These are phyloP conservation scores for Cyrtodaria siliqua DNA, from an alignment of 2,888 invertebrate species.

Conservation along the genomic window DNA sequence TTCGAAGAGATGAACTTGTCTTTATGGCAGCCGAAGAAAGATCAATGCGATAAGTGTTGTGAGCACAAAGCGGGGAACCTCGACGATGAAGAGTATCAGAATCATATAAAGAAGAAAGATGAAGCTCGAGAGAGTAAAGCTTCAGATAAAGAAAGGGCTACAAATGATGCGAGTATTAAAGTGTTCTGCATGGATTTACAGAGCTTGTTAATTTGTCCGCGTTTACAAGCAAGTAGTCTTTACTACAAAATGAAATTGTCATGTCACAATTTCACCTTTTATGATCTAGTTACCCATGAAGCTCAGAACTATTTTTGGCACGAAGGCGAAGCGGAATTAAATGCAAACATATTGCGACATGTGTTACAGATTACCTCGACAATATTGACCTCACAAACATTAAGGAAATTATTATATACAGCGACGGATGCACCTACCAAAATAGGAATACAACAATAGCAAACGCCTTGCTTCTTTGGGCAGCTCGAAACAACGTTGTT, in stretches of 20 bases:
- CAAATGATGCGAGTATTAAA: conserved; percentile 18
- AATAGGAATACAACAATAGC: conserved; percentile 26
- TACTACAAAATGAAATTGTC: conserved; percentile 48
- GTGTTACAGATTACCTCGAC: conserved; percentile 29
- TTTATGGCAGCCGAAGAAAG: conserved; percentile 10
- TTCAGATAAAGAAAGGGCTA: conserved; percentile 31
- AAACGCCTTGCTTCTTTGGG: conserved; percentile 34
- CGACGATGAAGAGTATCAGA: conserved; percentile 16
- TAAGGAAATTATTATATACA: conserved; percentile 24
- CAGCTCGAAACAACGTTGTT: conserved; percentile 5
- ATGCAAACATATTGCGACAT: conserved; percentile 35
- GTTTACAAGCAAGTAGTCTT: too few species aligned
- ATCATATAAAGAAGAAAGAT: conserved; percentile 26
- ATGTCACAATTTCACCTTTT: conserved; percentile 47
- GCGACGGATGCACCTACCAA: too few species aligned
- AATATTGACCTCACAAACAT: conserved; percentile 7
- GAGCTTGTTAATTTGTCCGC: too few species aligned
- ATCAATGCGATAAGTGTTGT: conserved; percentile 3
- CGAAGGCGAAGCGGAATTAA: conserved; percentile 51
- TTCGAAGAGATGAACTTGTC: background rate
- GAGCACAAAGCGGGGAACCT: conserved; percentile 14
- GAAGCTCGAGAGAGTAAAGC: conserved; percentile 17
- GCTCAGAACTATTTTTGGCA: conserved; percentile 50
- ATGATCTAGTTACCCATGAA: conserved; percentile 24
- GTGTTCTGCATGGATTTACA: conserved; percentile 43